phyloP scores from a whole-genome alignment of 2,113 vertebrate genomes.

The Platysteira castanea region DNA sequence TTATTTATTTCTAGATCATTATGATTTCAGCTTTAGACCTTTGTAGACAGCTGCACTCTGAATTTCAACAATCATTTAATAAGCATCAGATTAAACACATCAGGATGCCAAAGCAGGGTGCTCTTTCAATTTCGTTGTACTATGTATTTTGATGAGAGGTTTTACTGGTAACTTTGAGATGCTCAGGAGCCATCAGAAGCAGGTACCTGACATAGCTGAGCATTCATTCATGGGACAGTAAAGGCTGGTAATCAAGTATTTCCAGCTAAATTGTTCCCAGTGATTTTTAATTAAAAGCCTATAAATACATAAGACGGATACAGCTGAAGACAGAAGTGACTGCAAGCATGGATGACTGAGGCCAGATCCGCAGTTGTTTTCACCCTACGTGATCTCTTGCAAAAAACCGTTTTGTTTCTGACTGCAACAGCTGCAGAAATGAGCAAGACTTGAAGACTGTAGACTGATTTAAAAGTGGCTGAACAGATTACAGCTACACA shows the following conservation, averaged over 20 bases:
- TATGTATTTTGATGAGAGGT: background rate
- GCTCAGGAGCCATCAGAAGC: background rate
- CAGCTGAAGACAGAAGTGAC: background rate
- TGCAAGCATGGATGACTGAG: background rate
- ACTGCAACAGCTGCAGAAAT: background rate
- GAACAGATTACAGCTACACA: constrained; percentile 11
- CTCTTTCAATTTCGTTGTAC: background rate
- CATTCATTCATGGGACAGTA: background rate
- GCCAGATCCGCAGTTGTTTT: background rate
- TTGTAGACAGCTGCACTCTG: background rate
- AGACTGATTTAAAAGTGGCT: background rate
- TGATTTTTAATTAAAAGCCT: background rate
- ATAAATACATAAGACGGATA: background rate
- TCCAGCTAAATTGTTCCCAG: background rate
- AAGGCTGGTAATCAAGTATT: background rate
- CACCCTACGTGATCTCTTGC: background rate
- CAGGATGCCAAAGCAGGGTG: background rate
- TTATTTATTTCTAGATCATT: background rate
- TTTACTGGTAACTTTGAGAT: background rate
- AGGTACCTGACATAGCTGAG: background rate
- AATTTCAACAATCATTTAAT: background rate
- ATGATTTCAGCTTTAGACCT: background rate
- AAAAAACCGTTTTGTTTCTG: background rate
- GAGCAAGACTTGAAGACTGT: background rate
- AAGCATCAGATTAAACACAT: background rate